Conservation (phyloP, 2,797 vertebrate species). For the Molossus molossus region DNA sequence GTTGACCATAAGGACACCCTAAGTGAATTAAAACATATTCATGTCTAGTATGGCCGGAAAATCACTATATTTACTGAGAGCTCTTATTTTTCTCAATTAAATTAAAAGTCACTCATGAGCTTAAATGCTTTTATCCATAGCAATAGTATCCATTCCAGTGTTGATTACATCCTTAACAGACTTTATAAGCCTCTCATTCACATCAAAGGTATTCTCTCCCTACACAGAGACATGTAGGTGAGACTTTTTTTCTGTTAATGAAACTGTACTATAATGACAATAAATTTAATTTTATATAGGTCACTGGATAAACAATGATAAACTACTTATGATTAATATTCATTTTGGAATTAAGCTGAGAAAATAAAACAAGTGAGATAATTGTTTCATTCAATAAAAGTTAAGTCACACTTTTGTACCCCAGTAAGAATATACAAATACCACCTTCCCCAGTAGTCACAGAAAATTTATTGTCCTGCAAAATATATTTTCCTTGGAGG, state of each 20-base stretch:
- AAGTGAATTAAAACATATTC: not conserved
- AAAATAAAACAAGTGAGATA: not conserved
- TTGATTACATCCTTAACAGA: not conserved
- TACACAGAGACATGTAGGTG: not conserved
- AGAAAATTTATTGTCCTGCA: not conserved
- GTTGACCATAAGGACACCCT: not conserved
- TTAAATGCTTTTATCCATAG: not conserved
- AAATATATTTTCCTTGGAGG: not conserved
- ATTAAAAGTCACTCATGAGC: not conserved
- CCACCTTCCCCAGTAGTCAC: not conserved
- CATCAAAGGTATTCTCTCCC: not conserved
- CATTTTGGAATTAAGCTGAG: conserved; percentile 2
- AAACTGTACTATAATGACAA: not conserved
- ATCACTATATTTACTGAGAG: not conserved
- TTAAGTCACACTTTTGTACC: not conserved
- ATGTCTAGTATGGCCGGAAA: not conserved
- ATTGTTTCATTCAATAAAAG: not conserved
- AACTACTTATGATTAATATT: not conserved
- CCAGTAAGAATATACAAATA: not conserved
- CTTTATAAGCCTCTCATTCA: not conserved
- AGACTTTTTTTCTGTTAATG: not conserved
- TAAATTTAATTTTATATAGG: conserved; percentile 11
- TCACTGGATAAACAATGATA: conserved; percentile 7
- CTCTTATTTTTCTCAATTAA: not conserved
- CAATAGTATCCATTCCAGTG: not conserved